A percentile compares a stretch with the other conserved stretches of the same genome.
phyloP scores from a whole-genome alignment of 2,888 invertebrate genomes.

The Chloroclysta siterata region DNA sequence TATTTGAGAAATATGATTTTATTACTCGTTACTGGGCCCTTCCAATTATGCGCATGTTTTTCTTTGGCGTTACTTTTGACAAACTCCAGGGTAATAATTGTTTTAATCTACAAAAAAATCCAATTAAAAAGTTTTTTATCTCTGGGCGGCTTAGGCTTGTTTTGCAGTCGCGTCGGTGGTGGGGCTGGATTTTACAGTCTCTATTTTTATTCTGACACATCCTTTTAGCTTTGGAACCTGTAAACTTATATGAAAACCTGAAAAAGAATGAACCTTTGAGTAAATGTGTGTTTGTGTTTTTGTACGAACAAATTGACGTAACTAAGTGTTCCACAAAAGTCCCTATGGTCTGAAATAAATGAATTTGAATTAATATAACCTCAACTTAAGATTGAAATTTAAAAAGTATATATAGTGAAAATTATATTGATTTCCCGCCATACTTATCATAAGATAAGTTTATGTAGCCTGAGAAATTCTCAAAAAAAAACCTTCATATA shows the following conservation, averaged over 20 bases:
- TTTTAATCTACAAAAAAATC: conserved; percentile 76
- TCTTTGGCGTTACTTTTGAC: conserved; percentile 57
- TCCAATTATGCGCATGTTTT: conserved; percentile 51
- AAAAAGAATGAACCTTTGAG: too few relatives aligned
- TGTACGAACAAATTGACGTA: too few relatives aligned
- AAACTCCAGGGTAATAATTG: conserved; percentile 68
- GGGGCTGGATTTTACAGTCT: conserved; percentile 51
- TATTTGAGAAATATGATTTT: not conserved
- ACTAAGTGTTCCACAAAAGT: too few relatives aligned
- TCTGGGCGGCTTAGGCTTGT: conserved; percentile 66
- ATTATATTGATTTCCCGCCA: too few relatives aligned
- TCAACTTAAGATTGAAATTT: too few relatives aligned
- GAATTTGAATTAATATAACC: too few relatives aligned
- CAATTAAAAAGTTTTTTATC: conserved; percentile 77
- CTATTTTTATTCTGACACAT: conserved; percentile 51
- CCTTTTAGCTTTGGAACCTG: conserved; percentile 27
- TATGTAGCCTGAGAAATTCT: too few relatives aligned
- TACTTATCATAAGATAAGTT: too few relatives aligned
- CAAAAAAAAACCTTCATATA: conserved; percentile 34
- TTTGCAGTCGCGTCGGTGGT: conserved; percentile 51
- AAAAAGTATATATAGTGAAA: too few relatives aligned
- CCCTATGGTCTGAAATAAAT: too few relatives aligned
- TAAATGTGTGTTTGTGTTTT: too few relatives aligned
- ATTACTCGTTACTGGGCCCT: not conserved
- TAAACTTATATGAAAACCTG: not conserved